Base-by-base conservation (phyloP, 2,888 invertebrate genomes). In the Drosophila putrida region DNA sequence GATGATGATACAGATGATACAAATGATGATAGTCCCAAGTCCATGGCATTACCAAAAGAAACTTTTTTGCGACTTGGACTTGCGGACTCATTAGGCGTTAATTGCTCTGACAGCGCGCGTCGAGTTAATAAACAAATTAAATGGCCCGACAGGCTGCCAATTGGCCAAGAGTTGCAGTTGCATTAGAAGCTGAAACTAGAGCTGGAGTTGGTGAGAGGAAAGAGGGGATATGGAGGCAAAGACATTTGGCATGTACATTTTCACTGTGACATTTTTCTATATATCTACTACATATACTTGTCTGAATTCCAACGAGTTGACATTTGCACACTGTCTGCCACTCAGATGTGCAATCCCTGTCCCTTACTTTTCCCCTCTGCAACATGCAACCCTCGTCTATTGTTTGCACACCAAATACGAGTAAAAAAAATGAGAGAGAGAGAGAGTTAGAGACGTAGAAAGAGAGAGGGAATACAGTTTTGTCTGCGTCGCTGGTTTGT, bases 311-410 rank as follows among this genome's bases (percentile, higher is more conserved):
- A 73, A 71, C 64, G 67, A 80, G 88, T 87, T 89, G 89, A 89
- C 89, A 89, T 89, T 85, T 82, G 82, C 75, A 83, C 85, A 81
- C 81, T 86, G 84, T 88, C 86, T 88, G 89, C 77, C 88, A 83
- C 78, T 88, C 80, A 86, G 77, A 75, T 75, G 80, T 80, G 78
- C 75, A 78, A 65, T 66, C 68, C 74, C 61, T 71, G 71, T n/a
- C n/a, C 27, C 41, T 4, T 13, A 13, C 25, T 10, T 20, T 20
- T 39, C 41, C 11, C 6, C 33, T 13, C 13, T 10, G 27, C 31
- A 50, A 51, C 41, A 36, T 62, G 38, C 47, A 47, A n/a, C 46
- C 33, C 57, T 43, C 31, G 20, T 57, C 59, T 61, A 76, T 78
- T 76, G 76, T 74, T 78, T 78, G 78, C 62, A 61, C 60, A 58